Evolutionary conservation across 35 echinoderm and acorn worm genomes (phyloP).

Genomic region (Apostichopus californicus): DNA sequence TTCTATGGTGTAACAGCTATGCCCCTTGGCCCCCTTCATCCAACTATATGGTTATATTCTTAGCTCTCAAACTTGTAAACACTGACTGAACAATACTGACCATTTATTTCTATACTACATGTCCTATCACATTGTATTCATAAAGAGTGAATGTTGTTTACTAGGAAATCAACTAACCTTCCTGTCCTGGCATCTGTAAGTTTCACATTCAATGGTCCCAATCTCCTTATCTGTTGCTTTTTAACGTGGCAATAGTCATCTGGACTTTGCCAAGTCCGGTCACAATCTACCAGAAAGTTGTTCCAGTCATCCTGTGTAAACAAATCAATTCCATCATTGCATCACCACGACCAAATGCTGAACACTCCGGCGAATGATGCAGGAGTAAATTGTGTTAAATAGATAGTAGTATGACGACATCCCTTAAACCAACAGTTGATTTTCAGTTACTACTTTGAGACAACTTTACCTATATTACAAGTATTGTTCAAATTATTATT

Average conservation of each 20-base stretch:
- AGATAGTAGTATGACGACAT: not conserved
- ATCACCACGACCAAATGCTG: not conserved
- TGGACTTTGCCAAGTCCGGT: constrained; percentile 30
- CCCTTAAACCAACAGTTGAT: not conserved
- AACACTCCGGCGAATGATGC: not conserved
- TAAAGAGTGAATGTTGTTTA: too few relatives aligned
- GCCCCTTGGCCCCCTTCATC: too few relatives aligned
- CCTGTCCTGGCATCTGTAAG: constrained; percentile 46
- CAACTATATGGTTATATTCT: too few relatives aligned
- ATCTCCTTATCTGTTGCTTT: not conserved
- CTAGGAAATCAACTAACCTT: not conserved
- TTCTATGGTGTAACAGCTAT: too few relatives aligned
- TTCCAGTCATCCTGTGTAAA: constrained; percentile 39
- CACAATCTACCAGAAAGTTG: constrained; percentile 30
- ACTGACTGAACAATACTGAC: too few relatives aligned
- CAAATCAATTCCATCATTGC: not conserved
- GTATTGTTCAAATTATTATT: too few relatives aligned
- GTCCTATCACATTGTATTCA: too few relatives aligned
- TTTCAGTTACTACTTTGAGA: not conserved
- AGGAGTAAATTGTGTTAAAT: not conserved
- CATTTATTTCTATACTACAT: too few relatives aligned
- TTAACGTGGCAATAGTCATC: constrained; percentile 38
- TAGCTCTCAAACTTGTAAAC: too few relatives aligned
- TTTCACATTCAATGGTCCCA: constrained; percentile 15
- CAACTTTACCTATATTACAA: not conserved